These are phyloP conservation scores for Burhinus oedicnemus DNA, from an alignment of 2,113 vertebrate species.

Conservation along the genomic window DNA sequence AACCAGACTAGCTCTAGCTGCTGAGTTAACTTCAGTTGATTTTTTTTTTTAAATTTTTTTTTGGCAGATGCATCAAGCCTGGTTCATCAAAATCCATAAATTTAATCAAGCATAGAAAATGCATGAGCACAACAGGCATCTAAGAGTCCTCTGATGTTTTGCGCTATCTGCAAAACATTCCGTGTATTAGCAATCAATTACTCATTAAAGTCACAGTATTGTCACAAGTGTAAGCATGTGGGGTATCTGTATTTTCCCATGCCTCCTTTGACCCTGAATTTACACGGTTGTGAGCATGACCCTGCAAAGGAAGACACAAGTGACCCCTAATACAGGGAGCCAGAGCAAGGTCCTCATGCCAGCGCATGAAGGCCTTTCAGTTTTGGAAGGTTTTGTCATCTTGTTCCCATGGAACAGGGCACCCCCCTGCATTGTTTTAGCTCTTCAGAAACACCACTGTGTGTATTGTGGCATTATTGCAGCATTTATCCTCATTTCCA, in stretches of 20 bases:
- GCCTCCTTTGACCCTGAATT: not conserved
- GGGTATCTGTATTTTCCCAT: not conserved
- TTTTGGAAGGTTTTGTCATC: not conserved
- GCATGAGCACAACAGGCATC: not conserved
- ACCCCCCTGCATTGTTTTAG: not conserved
- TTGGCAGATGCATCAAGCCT: not conserved
- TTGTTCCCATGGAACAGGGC: not conserved
- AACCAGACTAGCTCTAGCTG: not conserved
- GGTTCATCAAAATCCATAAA: not conserved
- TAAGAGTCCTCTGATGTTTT: not conserved
- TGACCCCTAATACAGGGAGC: not conserved
- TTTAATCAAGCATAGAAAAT: not conserved
- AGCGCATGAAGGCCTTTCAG: not conserved
- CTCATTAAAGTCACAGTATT: not conserved
- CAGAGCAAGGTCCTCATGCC: not conserved
- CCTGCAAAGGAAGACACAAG: not conserved
- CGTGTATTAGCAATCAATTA: not conserved
- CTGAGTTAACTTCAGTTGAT: not conserved
- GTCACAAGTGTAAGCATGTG: not conserved
- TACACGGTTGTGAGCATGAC: rapidly evolving
- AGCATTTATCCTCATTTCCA: not conserved
- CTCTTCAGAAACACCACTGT: not conserved
- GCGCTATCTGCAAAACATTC: not conserved
- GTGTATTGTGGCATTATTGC: not conserved
- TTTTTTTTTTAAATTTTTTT: not conserved